Evolutionary conservation across 2,797 vertebrate genomes (phyloP).

Genomic region (Scolopax bukidnonensis): DNA sequence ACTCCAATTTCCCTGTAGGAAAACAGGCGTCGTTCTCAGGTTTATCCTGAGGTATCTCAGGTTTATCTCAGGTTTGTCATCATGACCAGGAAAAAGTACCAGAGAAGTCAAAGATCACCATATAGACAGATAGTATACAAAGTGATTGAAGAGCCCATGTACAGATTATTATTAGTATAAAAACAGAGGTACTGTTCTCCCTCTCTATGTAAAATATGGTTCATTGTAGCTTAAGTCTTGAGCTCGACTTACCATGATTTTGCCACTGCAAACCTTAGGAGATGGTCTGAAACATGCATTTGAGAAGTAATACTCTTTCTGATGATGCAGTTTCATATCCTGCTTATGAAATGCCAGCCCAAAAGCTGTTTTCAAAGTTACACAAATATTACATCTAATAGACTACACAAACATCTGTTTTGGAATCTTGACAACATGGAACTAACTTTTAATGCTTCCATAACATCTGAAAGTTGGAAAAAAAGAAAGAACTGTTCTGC

Average conservation of each 20-base stretch:
- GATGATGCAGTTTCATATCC: neutral
- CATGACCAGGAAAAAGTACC: neutral
- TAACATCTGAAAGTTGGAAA: constrained; percentile 14
- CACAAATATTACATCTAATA: constrained; percentile 12
- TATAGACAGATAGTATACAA: neutral
- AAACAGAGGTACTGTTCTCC: neutral
- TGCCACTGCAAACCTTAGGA: neutral
- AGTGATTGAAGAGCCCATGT: neutral
- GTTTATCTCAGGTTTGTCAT: neutral
- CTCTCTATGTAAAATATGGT: neutral
- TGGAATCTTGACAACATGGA: constrained; percentile 47
- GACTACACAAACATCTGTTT: neutral
- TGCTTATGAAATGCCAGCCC: neutral
- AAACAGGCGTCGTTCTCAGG: neutral
- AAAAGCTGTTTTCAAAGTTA: constrained; percentile 1
- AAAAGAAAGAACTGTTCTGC: neutral
- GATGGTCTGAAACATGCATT: neutral
- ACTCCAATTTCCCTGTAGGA: neutral
- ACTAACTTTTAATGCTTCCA: constrained; percentile 29
- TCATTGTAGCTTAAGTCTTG: neutral
- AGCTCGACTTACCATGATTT: neutral
- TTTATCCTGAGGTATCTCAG: neutral
- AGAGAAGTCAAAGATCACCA: neutral
- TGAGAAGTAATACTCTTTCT: neutral
- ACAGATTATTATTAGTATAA: neutral